phyloP scores from a whole-genome alignment of 2,797 vertebrate species.

The Champsocephalus esox region DNA sequence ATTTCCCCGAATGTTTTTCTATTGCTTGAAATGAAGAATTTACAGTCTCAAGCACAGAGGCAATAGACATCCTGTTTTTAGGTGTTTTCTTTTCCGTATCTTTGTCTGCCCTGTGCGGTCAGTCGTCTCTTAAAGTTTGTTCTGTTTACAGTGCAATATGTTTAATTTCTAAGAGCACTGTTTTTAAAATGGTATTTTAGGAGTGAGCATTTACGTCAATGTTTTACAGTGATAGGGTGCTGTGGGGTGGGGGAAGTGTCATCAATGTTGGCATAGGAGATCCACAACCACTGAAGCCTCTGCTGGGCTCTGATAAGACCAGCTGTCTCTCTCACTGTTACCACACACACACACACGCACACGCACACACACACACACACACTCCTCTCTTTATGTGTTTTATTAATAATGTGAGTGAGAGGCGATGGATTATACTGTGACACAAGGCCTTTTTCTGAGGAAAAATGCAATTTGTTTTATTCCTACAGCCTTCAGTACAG shows the following conservation, averaged over 20 bases:
- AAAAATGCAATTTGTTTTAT: slow-evolving; percentile 50
- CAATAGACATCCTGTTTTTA: slow-evolving; percentile 29
- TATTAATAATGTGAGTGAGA: slow-evolving; percentile 68
- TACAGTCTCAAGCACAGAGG: slow-evolving; percentile 30
- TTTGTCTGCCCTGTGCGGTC: slow-evolving; percentile 30
- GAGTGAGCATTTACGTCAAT: slow-evolving; percentile 28
- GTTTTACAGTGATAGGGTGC: slow-evolving; percentile 38
- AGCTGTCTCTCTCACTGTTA: slow-evolving; percentile 65
- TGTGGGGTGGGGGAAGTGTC: slow-evolving; percentile 36
- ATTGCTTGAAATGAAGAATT: slow-evolving; percentile 40
- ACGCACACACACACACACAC: no score
- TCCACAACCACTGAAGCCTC: slow-evolving; percentile 66
- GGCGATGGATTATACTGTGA: slow-evolving; percentile 74
- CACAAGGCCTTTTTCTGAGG: slow-evolving; percentile 41
- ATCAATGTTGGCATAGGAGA: slow-evolving; percentile 55
- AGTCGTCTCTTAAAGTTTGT: slow-evolving; percentile 33
- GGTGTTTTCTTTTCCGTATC: slow-evolving; percentile 22
- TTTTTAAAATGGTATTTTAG: slow-evolving; percentile 41
- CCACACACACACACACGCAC: not conserved
- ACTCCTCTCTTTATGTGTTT: slow-evolving; percentile 37
- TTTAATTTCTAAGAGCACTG: slow-evolving; percentile 54
- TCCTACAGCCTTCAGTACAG: slow-evolving; percentile 39
- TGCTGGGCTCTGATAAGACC: slow-evolving; percentile 65
- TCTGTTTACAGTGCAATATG: slow-evolving; percentile 78
- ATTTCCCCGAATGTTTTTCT: slow-evolving; percentile 25